These are phyloP conservation scores for Drosophila atripex DNA, from an alignment of 2,888 invertebrate genomes.

Conservation along the genomic window DNA sequence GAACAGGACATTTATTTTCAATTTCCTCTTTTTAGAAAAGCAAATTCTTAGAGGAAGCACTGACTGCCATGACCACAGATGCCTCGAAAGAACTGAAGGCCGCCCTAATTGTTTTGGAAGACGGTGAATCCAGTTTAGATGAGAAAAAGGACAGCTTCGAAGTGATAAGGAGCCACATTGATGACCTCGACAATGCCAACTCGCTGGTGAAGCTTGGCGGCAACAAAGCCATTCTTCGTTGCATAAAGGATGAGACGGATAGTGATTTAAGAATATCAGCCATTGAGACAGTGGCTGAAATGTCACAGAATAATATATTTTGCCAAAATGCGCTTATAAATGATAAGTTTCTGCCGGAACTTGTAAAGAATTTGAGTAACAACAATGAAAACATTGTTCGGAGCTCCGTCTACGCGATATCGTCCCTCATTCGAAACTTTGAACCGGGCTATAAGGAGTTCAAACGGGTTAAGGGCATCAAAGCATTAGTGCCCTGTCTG, in stretches of 20 bases:
- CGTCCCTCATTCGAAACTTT: slow-evolving; percentile 64
- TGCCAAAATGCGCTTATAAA: slow-evolving; percentile 90
- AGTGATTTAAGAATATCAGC: slow-evolving; percentile 87
- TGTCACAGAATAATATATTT: slow-evolving; percentile 93
- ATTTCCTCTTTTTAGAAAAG: slow-evolving; percentile 30
- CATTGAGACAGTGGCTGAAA: slow-evolving; percentile 89
- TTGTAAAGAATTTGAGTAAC: slow-evolving; percentile 81
- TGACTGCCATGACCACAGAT: slow-evolving; percentile 55
- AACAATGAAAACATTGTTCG: slow-evolving; percentile 46
- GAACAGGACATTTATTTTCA: neutral
- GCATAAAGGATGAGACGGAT: slow-evolving; percentile 77
- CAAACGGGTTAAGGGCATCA: slow-evolving; percentile 49
- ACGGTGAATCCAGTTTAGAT: slow-evolving; percentile 26
- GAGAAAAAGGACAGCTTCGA: slow-evolving; percentile 52
- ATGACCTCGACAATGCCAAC: slow-evolving; percentile 64
- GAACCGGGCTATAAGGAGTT: slow-evolving; percentile 58
- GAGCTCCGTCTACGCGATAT: slow-evolving; percentile 65
- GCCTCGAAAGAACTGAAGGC: slow-evolving; percentile 44
- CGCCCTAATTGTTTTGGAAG: slow-evolving; percentile 51
- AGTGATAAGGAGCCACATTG: slow-evolving; percentile 59
- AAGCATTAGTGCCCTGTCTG: slow-evolving; percentile 48
- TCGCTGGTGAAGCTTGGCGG: slow-evolving; percentile 65
- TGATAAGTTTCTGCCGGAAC: slow-evolving; percentile 86
- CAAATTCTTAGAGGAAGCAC: slow-evolving; percentile 50
- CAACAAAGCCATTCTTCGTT: slow-evolving; percentile 34